Evolutionary conservation across 1,140 invertebrate genomes (phyloP).

Genomic region (Aleiodes sp.): DNA sequence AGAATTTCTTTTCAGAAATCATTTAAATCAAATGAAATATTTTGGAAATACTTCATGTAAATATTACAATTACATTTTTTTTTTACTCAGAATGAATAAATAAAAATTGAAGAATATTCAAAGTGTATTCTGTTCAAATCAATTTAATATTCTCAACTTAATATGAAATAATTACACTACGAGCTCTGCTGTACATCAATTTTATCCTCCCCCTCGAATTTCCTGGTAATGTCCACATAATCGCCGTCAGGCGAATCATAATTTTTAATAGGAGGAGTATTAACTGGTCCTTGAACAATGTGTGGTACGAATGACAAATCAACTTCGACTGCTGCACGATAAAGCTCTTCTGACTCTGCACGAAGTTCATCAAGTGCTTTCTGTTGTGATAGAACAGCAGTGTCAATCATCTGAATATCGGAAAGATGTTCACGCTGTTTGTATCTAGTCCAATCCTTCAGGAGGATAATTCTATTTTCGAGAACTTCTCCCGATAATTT

Average conservation of each 20-base stretch:
- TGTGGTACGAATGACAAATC: slow-evolving; percentile 77
- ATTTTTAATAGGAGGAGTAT: slow-evolving; percentile 80
- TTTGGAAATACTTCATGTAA: neutral
- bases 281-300: slow-evolving; percentile 73
- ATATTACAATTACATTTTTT: neutral
- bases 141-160: neutral
- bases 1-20: neutral
- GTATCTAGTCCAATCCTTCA: slow-evolving; percentile 79
- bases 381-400: slow-evolving; percentile 74
- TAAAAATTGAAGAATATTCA: no score
- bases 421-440: slow-evolving; percentile 71
- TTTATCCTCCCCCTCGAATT: slow-evolving; percentile 65
- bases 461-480: slow-evolving; percentile 68
- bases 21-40: neutral
- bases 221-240: slow-evolving; percentile 82
- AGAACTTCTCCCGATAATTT: slow-evolving; percentile 63
- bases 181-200: neutral
- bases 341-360: slow-evolving; percentile 82
- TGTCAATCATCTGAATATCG: slow-evolving; percentile 75
- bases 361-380: slow-evolving; percentile 80
- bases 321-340: slow-evolving; percentile 83
- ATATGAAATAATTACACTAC: no score
- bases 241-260: slow-evolving; percentile 86
- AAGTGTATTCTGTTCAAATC: no score
- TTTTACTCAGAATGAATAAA: neutral